Conservation (phyloP, 2,888 invertebrate species). For the Eristalis intricaria region DNA sequence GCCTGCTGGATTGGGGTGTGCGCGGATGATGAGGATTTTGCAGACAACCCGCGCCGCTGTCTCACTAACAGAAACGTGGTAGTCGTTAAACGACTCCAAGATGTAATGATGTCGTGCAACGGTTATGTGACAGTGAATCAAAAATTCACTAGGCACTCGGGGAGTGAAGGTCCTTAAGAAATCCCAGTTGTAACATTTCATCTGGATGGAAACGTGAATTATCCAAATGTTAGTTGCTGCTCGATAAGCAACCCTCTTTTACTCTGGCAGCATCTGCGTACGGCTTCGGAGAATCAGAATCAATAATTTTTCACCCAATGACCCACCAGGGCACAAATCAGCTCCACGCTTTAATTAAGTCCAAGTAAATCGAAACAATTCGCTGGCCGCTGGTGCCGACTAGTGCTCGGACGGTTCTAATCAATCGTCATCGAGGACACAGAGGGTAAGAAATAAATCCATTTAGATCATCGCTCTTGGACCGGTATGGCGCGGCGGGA, state of each 20-base stretch:
- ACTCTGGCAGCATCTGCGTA: not conserved
- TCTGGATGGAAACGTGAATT: not conserved
- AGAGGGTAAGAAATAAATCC: slow-evolving; percentile 31
- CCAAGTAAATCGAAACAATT: slow-evolving; percentile 32
- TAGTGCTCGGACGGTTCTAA: slow-evolving; percentile 51
- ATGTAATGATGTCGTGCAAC: slow-evolving; percentile 12
- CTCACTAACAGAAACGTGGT: not conserved
- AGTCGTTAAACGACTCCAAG: slow-evolving; percentile 7
- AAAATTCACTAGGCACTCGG: slow-evolving; percentile 2
- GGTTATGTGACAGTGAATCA: slow-evolving; percentile 2
- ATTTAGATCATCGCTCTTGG: slow-evolving; percentile 35
- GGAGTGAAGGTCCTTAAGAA: not conserved
- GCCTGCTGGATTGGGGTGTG: not conserved
- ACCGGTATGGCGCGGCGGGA: slow-evolving; percentile 5
- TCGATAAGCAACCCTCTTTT: slow-evolving; percentile 1
- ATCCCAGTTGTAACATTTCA: slow-evolving; percentile 1
- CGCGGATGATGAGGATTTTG: not conserved
- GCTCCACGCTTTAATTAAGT: slow-evolving; percentile 56
- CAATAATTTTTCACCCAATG: slow-evolving; percentile 26
- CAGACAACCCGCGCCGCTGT: not conserved
- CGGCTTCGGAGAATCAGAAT: slow-evolving; percentile 22
- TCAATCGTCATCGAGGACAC: slow-evolving; percentile 60
- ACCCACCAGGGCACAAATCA: not conserved
- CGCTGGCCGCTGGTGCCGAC: not conserved
- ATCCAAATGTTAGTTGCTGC: not conserved